phyloP scores from a whole-genome alignment of 2,888 invertebrate genomes.

The Drosophila barbarae region DNA sequence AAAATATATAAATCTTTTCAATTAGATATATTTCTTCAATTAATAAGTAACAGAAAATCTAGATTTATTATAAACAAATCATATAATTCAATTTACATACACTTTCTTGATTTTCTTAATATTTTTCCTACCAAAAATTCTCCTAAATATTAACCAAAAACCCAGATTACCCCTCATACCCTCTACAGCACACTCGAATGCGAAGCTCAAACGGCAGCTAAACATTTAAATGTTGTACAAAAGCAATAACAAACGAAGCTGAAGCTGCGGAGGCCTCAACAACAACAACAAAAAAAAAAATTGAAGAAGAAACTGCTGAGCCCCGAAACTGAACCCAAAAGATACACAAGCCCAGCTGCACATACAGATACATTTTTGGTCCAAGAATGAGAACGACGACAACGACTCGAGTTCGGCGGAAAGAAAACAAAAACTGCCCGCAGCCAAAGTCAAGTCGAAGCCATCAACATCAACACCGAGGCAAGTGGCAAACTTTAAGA shows the following conservation, averaged over 20 bases:
- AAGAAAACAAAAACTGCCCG: slow-evolving; percentile 41
- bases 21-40: not conserved
- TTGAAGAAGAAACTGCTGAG: slow-evolving; percentile 11
- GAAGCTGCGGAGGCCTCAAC: slow-evolving; percentile 27
- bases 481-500: slow-evolving; percentile 58
- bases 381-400: slow-evolving; percentile 20
- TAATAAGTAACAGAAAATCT: not conserved
- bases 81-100: not conserved
- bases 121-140: no score
- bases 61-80: not conserved
- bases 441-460: slow-evolving; percentile 42
- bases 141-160: not conserved
- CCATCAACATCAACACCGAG: slow-evolving; percentile 40
- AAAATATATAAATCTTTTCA: not conserved
- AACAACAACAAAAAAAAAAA: not conserved
- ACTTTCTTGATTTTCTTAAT: not conserved
- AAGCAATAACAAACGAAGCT: slow-evolving; percentile 65
- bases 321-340: slow-evolving; percentile 44
- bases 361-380: slow-evolving; percentile 58
- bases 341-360: slow-evolving; percentile 45
- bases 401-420: slow-evolving; percentile 27
- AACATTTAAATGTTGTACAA: slow-evolving; percentile 75
- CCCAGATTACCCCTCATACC: slow-evolving; percentile 10
- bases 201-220: slow-evolving; percentile 71
- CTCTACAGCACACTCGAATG: slow-evolving; percentile 28